Evolutionary conservation across 2,888 invertebrate species (phyloP).

Genomic region (Parochlus steinenii): DNA sequence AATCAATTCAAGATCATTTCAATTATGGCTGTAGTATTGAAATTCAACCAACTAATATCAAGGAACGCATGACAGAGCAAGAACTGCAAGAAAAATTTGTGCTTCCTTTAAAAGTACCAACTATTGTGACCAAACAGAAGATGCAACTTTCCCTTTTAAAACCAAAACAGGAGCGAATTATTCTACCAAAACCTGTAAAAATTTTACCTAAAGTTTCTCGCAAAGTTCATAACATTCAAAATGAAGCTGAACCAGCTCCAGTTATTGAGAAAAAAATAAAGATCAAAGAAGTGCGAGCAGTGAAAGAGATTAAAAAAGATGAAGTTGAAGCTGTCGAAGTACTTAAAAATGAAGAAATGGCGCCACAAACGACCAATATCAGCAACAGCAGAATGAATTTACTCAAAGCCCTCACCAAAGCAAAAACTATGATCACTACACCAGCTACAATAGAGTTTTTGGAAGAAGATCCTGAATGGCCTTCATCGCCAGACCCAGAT

Average conservation of each 20-base stretch:
- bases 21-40: conserved; percentile 2
- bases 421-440: conserved; percentile 17
- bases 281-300: too few species aligned
- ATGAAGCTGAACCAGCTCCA: background rate
- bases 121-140: background rate
- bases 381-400: conserved; percentile 25
- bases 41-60: conserved; percentile 1
- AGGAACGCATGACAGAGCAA: conserved; percentile 3
- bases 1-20: too few species aligned
- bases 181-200: too few species aligned
- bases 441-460: background rate
- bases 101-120: background rate
- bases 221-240: too few species aligned
- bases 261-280: conserved; percentile 3
- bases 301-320: background rate
- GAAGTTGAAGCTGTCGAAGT: too few species aligned
- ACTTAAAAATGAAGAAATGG: too few species aligned
- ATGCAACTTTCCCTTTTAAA: too few species aligned
- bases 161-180: too few species aligned
- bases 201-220: too few species aligned
- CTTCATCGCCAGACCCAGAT: conserved; percentile 4
- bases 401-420: conserved; percentile 24
- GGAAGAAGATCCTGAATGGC: background rate
- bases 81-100: conserved; percentile 4
- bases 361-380: conserved; percentile 18